Conservation (phyloP, 2,888 invertebrate species). For the Dolomedes plantarius region DNA sequence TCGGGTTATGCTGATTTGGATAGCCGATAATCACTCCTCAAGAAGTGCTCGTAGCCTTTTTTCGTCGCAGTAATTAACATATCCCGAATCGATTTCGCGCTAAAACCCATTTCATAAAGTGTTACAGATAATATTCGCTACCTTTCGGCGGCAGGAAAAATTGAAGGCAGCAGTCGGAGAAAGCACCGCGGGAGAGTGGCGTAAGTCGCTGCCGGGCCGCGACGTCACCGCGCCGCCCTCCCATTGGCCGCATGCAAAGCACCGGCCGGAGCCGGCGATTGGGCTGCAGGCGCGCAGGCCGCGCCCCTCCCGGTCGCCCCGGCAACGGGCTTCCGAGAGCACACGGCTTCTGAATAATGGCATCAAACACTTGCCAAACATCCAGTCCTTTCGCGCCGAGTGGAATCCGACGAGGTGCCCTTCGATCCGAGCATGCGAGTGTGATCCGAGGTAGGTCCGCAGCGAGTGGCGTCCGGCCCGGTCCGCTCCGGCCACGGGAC, state of each 20-base stretch:
- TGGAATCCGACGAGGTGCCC: constrained; percentile 5
- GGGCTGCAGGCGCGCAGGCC: not conserved
- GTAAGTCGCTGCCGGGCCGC: constrained; percentile 13
- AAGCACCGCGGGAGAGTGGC: constrained; percentile 1
- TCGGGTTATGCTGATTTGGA: no score
- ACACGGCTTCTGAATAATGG: constrained; percentile 15
- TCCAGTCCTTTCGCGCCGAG: constrained; percentile 12
- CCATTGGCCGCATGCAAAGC: constrained; percentile 20
- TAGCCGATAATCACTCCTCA: no score
- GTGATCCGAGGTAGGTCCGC: constrained; percentile 28
- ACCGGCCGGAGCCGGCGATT: not conserved
- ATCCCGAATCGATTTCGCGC: no score
- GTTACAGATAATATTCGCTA: constrained; percentile 25
- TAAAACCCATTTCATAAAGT: constrained; percentile 20
- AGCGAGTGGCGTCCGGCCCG: constrained; percentile 13
- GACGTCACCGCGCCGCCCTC: not conserved
- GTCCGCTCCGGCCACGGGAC: constrained; percentile 7
- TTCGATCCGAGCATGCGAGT: no score
- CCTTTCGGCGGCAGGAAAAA: constrained; percentile 3
- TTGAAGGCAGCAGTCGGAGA: not conserved
- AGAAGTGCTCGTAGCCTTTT: no score
- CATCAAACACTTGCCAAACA: constrained; percentile 31
- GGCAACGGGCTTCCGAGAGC: constrained; percentile 12
- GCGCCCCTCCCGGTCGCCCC: not conserved
- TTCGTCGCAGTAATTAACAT: no score